A percentile compares a stretch with the other conserved stretches of the same genome.
These are phyloP conservation scores for Lacanobia oleracea DNA, from an alignment of 2,888 invertebrate species.

Conservation along the genomic window DNA sequence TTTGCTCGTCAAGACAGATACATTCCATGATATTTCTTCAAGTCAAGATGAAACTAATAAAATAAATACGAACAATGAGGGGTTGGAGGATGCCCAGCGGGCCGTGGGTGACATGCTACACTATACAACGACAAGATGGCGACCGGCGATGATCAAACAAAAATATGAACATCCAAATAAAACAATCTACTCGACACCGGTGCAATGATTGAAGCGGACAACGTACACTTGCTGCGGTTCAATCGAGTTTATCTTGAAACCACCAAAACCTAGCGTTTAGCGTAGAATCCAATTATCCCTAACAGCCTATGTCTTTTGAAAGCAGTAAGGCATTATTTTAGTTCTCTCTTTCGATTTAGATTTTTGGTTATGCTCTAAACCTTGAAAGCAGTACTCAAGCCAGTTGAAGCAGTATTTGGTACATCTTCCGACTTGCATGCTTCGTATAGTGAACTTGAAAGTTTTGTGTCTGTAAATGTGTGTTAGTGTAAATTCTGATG, in stretches of 20 bases:
- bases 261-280: neutral
- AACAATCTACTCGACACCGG: constrained; percentile 86
- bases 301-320: neutral
- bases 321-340: neutral
- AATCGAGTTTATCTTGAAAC: constrained; percentile 76
- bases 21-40: constrained; percentile 77
- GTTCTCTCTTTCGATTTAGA: too few relatives aligned
- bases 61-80: constrained; percentile 87
- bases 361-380: too few relatives aligned
- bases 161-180: constrained; percentile 85
- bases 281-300: constrained; percentile 3
- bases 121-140: constrained; percentile 77
- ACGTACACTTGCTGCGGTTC: constrained; percentile 76
- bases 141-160: constrained; percentile 82
- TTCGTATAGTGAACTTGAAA: too few relatives aligned
- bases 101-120: constrained; percentile 89
- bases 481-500: neutral
- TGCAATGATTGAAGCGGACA: constrained; percentile 87
- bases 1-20: constrained; percentile 75
- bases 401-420: too few relatives aligned
- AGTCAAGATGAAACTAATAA: constrained; percentile 83
- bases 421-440: too few relatives aligned
- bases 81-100: constrained; percentile 91
- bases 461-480: too few relatives aligned
- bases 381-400: too few relatives aligned